Base-by-base conservation (phyloP, 2,888 invertebrate genomes). In the Meganola albula region DNA sequence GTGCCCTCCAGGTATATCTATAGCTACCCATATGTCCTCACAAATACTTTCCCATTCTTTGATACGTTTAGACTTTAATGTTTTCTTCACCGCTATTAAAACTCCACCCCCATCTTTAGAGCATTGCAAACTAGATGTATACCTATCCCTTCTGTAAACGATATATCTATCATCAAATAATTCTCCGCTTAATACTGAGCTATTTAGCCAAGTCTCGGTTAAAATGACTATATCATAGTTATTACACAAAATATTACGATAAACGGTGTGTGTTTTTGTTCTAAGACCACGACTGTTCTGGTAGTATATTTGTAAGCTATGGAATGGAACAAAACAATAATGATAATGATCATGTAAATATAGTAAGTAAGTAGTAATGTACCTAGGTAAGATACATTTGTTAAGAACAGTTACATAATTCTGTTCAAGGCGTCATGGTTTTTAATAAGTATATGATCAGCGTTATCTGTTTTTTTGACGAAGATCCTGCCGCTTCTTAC, bases 221-320 rank as follows among this genome's bases (percentile, higher is more conserved):
- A 39, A 11, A 3, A 41, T n/a, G 12, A 41, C 8, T 5, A 38
- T 7, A 31, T 38, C 37, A 31, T 42, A 37, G 24, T 33, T 33
- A 6, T 5, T 1, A 28, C 31, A 25, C 9, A 33, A 25, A 3
- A 38, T 9, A 8, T 38, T 35, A 6, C 35, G 8, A 16, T 33
- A 35, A 36, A 42, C 37, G n/a, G 2, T 4, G 6, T 36, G 30
- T 1, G 42, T 42, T 36, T 40, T 40, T 11, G 40, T 40, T 33
- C 35, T 16, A 10, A 42, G 14, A 2, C 42, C 42, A 23, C 37
- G 20, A 27, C 32, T 29, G 12, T 42, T 42, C 22, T 42, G 42
- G 4, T 38, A 42, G 13, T 38, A 31, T 8, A 40, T 34, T 14
- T 25, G 27, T 27, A 32, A 14, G 12, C 12, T 12, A 11, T 20